Evolutionary conservation across 2,113 vertebrate genomes (phyloP).

Genomic region (Okapia johnstoni): DNA sequence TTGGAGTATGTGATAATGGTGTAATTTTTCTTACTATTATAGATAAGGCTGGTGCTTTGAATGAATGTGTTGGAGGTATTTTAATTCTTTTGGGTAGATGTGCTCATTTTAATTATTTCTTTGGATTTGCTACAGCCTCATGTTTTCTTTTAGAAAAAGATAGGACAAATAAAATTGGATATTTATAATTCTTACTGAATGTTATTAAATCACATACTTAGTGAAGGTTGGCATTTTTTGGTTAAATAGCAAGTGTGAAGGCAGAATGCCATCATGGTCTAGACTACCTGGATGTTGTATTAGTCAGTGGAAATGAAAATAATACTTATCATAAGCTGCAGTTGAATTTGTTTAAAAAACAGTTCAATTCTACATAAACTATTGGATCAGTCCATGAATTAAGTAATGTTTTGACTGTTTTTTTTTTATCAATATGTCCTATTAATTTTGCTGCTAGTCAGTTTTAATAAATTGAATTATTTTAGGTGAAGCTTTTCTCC

Average conservation of each 20-base stretch:
- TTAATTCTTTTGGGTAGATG: conserved; percentile 34
- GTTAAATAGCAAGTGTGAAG: neutral
- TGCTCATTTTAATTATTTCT: conserved; percentile 52
- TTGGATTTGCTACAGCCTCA: conserved; percentile 32
- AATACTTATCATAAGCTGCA: neutral
- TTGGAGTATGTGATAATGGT: conserved; percentile 37
- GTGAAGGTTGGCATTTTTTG: neutral
- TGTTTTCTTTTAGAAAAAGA: conserved; percentile 37
- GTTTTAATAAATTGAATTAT: neutral
- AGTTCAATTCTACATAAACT: neutral
- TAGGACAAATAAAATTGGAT: neutral
- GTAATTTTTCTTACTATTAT: conserved; percentile 9
- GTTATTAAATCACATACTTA: neutral
- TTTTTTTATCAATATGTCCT: neutral
- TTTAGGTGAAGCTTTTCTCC: conserved; percentile 3
- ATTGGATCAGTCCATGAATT: neutral
- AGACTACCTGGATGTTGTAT: neutral
- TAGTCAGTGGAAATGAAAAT: conserved; percentile 18
- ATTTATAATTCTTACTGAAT: conserved; percentile 22
- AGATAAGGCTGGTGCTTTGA: conserved; percentile 50
- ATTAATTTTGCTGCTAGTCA: neutral
- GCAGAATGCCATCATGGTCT: neutral
- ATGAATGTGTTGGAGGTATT: conserved; percentile 38
- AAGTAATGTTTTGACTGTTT: neutral
- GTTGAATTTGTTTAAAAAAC: neutral